Conservation (phyloP, 2,888 invertebrate species). For the Acronicta alni region DNA sequence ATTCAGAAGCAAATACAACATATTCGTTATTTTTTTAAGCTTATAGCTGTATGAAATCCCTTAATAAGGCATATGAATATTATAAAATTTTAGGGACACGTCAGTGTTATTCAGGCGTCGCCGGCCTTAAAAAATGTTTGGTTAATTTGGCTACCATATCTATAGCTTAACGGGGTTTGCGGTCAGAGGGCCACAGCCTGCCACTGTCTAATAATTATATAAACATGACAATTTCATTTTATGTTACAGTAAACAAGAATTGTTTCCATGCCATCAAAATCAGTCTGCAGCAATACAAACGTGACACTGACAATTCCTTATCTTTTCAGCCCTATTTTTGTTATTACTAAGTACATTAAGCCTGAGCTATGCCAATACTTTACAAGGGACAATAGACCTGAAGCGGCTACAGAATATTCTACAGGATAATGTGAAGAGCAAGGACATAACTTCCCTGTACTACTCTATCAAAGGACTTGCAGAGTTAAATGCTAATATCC, state of each 20-base stretch:
- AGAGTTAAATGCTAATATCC: conserved; percentile 90
- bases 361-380: conserved; percentile 71
- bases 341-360: conserved; percentile 70
- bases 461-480: conserved; percentile 93
- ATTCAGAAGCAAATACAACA: neutral
- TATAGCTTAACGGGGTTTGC: neutral
- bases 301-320: conserved; percentile 16
- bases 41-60: neutral
- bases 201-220: too few relatives aligned
- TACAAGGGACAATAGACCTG: conserved; percentile 81
- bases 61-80: conserved; percentile 1
- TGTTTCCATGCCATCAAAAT: too few relatives aligned
- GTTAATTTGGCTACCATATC: conserved; percentile 36
- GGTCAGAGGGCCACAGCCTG: too few relatives aligned
- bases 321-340: conserved; percentile 69
- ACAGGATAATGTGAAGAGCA: conserved; percentile 85
- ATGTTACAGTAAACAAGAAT: too few relatives aligned
- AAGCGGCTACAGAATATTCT: conserved; percentile 79
- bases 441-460: conserved; percentile 91
- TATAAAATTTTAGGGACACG: conserved; percentile 70
- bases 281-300: neutral
- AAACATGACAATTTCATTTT: too few relatives aligned
- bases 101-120: conserved; percentile 66
- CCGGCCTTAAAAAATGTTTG: conserved; percentile 43
- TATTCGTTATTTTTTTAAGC: neutral